Base-by-base conservation (phyloP, 2,113 vertebrate species). In the Brienomyrus brachyistius region DNA sequence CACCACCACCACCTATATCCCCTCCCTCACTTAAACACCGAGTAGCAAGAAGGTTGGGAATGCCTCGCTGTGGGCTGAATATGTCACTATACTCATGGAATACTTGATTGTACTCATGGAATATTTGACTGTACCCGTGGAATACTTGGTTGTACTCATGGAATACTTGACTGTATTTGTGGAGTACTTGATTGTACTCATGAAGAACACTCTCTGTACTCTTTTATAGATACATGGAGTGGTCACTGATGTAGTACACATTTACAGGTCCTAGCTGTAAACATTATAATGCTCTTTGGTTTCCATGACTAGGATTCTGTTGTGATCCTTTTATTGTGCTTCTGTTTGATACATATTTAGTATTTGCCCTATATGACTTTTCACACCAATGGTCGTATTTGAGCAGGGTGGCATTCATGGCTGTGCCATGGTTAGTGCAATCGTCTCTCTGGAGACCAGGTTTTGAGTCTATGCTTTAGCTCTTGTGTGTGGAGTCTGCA, bases 21-120 rank as follows among this genome's bases (percentile, higher is more conserved):
- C 40, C 45, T 77, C 70, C 70, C 70, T 31, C 66, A 51, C 0
- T 85, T 47, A 27, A 50, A 50, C 83, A 51, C 9, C 23, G 70
- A 89, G 40, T 59, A 83, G 88, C 91, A 77, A 89, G 89, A 91
- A 91, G 6, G 47, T 4, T 85, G 45, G 83, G 83, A 70, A 70
- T 70, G n/a, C 62, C n/a, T 70, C 11, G 10, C n/a, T 70, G n/a
- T 31, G 9, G 13, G 6, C 31, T 5, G 35, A 35, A 43, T 77
- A 43, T 13, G 43, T 77, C 27, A 31, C 27, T 3, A 2, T 35
- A 31, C 59, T 15, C 11, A 27, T n/a, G 23, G 23, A 62, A 62
- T 62, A n/a, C 59, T 62, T 66, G n/a, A 27, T 66, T 27, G 9
- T 27, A 27, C 59, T 27, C 8, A 66, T 66, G n/a, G 62, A 66